Evolutionary conservation across 2,797 vertebrate species (phyloP), one percentile per base, ranked within the genome.

Genomic region (Typhlichthys subterraneus): DNA sequence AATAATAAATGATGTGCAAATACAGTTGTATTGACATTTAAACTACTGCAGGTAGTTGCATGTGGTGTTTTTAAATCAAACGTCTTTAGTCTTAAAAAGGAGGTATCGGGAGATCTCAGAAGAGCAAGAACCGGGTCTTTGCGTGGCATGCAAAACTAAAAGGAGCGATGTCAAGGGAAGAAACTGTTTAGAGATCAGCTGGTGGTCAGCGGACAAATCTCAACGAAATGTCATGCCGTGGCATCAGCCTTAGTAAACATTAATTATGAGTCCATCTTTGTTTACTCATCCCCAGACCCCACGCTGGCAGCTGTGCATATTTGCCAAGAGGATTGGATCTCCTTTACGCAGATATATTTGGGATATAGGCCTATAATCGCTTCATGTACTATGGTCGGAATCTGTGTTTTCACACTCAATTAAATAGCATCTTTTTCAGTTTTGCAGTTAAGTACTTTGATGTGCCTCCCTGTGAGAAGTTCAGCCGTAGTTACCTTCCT

Each of bases 261-360:
- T 93, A 89, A 92, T 93, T 91, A 93, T 91, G 88, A 88, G 88
- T 85, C 90, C 83, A 83, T 88, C 89, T 89, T 89, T 94, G 89
- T 93, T 89, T 90, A 91, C 90, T 89, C 85, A 78, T 91, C 87
- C 85, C 85, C 77, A 78, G 86, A 89, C 85, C 87, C 83, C 72
- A 65, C 81, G 71, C 83, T 87, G 87, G 92, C 94, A 94, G 93
- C 91, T 95, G 94, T 91, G 91, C 92, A 89, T 92, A 93, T 92
- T 95, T 94, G 90, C 91, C 89, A 77, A 85, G 88, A 88, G 87
- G 92, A 95, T 94, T 93, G 92, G 88, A 85, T 89, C 90, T 87
- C 81, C 82, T 70, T 80, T 82, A 86, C 81, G 86, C 85, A 12
- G 33, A 38, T 87, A 90, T 88, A 85, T 90, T 89, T 89, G 82